Conservation (phyloP, 2,888 invertebrate genomes). For the Zelleria hepariella region DNA sequence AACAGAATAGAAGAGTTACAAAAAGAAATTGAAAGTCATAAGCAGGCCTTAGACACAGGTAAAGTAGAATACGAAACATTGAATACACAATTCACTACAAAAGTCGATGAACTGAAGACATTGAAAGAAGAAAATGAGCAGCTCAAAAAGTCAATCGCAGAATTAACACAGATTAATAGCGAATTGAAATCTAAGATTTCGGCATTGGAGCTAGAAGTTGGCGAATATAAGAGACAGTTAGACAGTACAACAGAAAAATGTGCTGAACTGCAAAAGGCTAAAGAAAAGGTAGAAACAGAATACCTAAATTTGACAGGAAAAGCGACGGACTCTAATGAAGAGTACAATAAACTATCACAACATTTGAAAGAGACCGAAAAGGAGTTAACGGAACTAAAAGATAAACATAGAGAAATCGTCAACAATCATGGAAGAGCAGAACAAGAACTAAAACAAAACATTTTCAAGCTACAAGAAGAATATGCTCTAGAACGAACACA, state of each 20-base stretch:
- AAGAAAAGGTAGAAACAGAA: constrained; percentile 72
- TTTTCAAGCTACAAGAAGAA: constrained; percentile 59
- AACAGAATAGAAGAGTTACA: constrained; percentile 60
- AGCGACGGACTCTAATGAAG: constrained; percentile 72
- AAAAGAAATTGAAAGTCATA: constrained; percentile 61
- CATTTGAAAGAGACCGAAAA: constrained; percentile 72
- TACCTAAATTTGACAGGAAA: constrained; percentile 72
- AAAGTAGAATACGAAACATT: constrained; percentile 60
- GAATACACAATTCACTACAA: constrained; percentile 57
- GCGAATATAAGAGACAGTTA: constrained; percentile 72
- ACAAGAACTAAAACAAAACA: constrained; percentile 61
- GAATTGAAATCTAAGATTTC: constrained; percentile 53
- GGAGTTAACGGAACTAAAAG: constrained; percentile 65
- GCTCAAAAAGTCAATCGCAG: constrained; percentile 49
- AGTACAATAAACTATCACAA: constrained; percentile 68
- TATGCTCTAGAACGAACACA: constrained; percentile 48
- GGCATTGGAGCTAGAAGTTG: constrained; percentile 64
- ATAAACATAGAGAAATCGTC: constrained; percentile 53
- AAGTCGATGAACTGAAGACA: constrained; percentile 50
- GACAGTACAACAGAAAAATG: constrained; percentile 70
- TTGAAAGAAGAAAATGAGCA: constrained; percentile 58
- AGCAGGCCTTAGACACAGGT: constrained; percentile 55
- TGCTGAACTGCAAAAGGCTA: constrained; percentile 67
- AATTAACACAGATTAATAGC: constrained; percentile 46
- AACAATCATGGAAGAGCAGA: constrained; percentile 55